Base-by-base conservation (phyloP, 2,113 vertebrate species). In the Oryzias javanicus region DNA sequence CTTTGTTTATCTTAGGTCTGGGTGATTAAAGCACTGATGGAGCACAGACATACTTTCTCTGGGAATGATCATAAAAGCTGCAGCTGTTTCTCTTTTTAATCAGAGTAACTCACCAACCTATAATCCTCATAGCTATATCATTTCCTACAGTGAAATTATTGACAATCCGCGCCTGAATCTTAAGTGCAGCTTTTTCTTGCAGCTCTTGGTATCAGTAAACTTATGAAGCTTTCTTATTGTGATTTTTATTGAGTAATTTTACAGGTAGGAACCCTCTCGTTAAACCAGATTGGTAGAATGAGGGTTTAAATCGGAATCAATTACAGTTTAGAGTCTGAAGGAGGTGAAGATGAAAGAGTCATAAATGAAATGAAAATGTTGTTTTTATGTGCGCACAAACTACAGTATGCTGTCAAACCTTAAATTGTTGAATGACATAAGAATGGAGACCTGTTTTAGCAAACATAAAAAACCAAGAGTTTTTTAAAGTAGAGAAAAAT, bases 301-400 rank as follows among this genome's bases (percentile, higher is more conserved):
- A 58, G 50, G 60, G 15, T 14, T 3, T 14, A 15, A 42, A 57
- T 49, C 29, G 45, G 42, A 27, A 80, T 45, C 50, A 57, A 42
- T 16, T 24, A 18, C 12, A 54, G 60, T 54, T 47, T 6, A 24
- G 27, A 52, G 35, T 70, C 46, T 79, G 60, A 56, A 67, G 70
- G 59, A 74, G n/a, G 63, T 6, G 5, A 19, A 64, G 78, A 73
- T 78, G 22, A 84, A 83, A 81, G 73, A 66, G 73, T 70, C 15
- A 2, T 46, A 8, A 53, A 80, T 54, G 40, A 77, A 69, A 58
- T 52, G 45, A 58, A 24, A 77, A 69, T 69, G 35, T 35, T 35
- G 8, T 35, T 35, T 35, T 35, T 12, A 35, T 35, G 35, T 5
- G 14, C 20, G 50, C 22, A 41, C 10, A 1, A 40, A 49, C 65